Conservation (phyloP, 2,113 vertebrate genomes). For the Forbesichthys papilliferus region DNA sequence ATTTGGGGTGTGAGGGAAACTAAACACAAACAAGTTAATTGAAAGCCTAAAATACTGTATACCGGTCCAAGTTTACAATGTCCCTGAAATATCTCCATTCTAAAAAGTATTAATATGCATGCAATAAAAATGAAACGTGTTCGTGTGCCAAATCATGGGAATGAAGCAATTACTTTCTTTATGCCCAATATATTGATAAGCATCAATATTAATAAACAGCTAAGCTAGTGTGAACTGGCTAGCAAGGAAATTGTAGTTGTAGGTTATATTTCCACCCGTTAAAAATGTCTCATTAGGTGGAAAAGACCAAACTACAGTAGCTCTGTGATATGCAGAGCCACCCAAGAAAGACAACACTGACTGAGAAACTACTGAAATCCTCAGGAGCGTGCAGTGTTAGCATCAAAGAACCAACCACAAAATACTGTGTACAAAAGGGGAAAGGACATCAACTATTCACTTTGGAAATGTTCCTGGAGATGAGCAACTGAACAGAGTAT, state of each 20-base stretch:
- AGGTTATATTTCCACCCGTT: background rate
- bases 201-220: background rate
- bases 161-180: too few species aligned
- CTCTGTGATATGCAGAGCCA: constrained; percentile 17
- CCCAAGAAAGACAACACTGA: constrained; percentile 19
- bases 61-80: background rate
- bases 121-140: too few species aligned
- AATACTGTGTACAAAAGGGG: constrained; percentile 40
- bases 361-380: constrained; percentile 6
- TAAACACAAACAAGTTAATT: background rate
- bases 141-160: too few species aligned
- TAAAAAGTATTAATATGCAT: too few species aligned
- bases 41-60: background rate
- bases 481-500: background rate
- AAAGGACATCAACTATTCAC: constrained; percentile 28
- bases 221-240: background rate
- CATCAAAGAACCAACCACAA: constrained; percentile 22
- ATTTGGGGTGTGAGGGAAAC: background rate
- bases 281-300: background rate
- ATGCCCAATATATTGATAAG: background rate
- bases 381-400: constrained; percentile 1
- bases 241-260: background rate
- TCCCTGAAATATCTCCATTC: background rate
- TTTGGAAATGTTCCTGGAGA: constrained; percentile 11
- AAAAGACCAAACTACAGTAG: background rate